These are phyloP conservation scores for Datnioides undecimradiatus DNA, from an alignment of 2,113 vertebrate genomes.

Conservation along the genomic window DNA sequence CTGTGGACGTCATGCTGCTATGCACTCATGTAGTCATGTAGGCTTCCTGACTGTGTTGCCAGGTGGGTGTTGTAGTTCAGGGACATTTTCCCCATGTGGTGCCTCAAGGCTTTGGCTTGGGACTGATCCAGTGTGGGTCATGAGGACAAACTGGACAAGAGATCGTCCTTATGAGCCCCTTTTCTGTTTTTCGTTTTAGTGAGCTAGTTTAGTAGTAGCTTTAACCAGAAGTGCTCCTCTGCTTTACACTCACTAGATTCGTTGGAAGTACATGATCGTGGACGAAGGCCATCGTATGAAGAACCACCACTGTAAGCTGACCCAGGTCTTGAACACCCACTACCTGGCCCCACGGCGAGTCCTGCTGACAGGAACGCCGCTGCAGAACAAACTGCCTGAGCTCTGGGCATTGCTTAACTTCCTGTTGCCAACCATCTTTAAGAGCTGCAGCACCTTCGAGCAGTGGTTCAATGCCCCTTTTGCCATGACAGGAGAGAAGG, in stretches of 20 bases:
- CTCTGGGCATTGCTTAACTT: constrained; percentile 98
- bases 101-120: constrained; percentile 38
- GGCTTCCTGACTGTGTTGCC: constrained; percentile 59
- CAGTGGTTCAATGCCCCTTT: constrained; percentile 99
- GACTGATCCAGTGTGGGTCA: constrained; percentile 23
- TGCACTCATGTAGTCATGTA: constrained; percentile 75
- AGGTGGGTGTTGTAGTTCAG: constrained; percentile 70
- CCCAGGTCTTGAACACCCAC: constrained; percentile 97
- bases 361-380: constrained; percentile 92
- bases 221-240: neutral
- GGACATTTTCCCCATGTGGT: constrained; percentile 14
- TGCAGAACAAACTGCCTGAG: constrained; percentile 97
- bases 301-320: constrained; percentile 98
- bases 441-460: constrained; percentile 98
- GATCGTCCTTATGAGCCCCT: constrained; percentile 20
- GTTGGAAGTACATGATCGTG: constrained; percentile 99
- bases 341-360: constrained; percentile 94
- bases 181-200: constrained; percentile 13
- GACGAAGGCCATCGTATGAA: constrained; percentile 99
- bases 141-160: constrained; percentile 55
- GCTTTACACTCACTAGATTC: constrained; percentile 85
- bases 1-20: constrained; percentile 70
- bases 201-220: neutral
- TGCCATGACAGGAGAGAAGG: constrained; percentile 97
- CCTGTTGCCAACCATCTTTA: constrained; percentile 98